Evolutionary conservation across 2,797 vertebrate species (phyloP), one percentile per base, ranked within the genome.

Genomic region (Florisuga fusca): DNA sequence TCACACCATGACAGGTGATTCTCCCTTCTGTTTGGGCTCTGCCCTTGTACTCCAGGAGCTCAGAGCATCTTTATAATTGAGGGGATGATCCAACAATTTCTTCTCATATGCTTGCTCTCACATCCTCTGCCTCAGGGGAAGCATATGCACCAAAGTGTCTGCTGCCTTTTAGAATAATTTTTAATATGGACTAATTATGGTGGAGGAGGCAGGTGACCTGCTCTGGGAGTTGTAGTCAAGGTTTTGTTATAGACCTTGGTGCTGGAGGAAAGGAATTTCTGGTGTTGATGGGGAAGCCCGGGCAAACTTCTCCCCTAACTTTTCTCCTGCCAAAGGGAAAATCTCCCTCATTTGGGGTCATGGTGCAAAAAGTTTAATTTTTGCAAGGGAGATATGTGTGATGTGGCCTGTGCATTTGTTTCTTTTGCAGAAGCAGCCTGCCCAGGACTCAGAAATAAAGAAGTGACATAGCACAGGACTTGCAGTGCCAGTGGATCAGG

Each of bases 1-100:
- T 84, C 95, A 94, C 73, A 55, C 16, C 6, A 0, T 76, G 88
- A 53, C 88, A 84, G 73, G 85, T 93, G 90, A 90, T 91, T 93
- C 86, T 84, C 67, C 50, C 63, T 89, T 79, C 74, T 82, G 23
- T 61, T 75, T 51, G 43, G 62, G 55, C 59, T 92, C 67, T 94
- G 86, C 63, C 76, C 74, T 84, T 90, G 66, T n/a, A 81, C 46
- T 66, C 64, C 0, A 5, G 54, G 57, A 90, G 33, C 69, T 54
- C 61, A 86, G 41, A 4, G 0, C 31, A 11, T 88, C 2, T 2
- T 63, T 84, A 6, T 57, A 46, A 68, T 86, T 90, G 73, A 78
- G 31, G 54, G 64, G 33, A 68, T 46, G 54, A 50, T 54, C 83
- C 46, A 7, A 50, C n/a, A 69, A 16, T 26, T 0, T 0, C 48